Base-by-base conservation (phyloP, 1,140 invertebrate genomes). In the Drosophila sproati region DNA sequence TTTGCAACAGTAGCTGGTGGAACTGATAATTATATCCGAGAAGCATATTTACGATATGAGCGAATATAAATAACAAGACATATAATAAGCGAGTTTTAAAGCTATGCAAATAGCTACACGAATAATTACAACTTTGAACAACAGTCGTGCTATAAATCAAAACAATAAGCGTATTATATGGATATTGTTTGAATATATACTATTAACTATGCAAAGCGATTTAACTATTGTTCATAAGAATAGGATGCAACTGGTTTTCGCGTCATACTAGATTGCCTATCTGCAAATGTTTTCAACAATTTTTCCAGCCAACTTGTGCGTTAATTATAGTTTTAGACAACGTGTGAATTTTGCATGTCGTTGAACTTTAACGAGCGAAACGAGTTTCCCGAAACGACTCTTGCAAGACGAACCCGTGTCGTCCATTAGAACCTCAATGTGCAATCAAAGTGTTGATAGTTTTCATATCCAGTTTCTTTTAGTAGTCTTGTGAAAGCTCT, bases 361-460 rank as follows among this genome's bases (percentile, higher is more conserved):
- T 50, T 59, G 57, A 79, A 80, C 76, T 29, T 54, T 5, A 47
- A 8, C n/a, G 7, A 31, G 31, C 3, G 0, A 68, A 81, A 69
- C 78, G 5, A 62, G 73, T 80, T 80, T 37, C 10, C 6, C 31
- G 32, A 56, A 50, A 2, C 0, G 3, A n/a, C 8, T 10, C 43
- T 41, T 8, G 32, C 3, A 39, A 67, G 41, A 37, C 28, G 2
- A 50, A 41, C 69, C 8, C 62, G 62, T 57, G 37, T 6, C 2
- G 6, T 4, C 5, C 51, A 56, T 57, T 51, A 50, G 34, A 37
- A 34, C 5, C 51, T 3, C 5, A 35, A 7, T 52, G 51, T 20
- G n/a, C 31, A 28, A 35, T 60, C 31, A 35, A 20, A 2, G 28
- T 51, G 8, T 34, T 8, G 0, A 51, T 32, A 4, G n/a, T 29